phyloP scores from a whole-genome alignment of 2,113 vertebrate species.

The Notothenia coriiceps region DNA sequence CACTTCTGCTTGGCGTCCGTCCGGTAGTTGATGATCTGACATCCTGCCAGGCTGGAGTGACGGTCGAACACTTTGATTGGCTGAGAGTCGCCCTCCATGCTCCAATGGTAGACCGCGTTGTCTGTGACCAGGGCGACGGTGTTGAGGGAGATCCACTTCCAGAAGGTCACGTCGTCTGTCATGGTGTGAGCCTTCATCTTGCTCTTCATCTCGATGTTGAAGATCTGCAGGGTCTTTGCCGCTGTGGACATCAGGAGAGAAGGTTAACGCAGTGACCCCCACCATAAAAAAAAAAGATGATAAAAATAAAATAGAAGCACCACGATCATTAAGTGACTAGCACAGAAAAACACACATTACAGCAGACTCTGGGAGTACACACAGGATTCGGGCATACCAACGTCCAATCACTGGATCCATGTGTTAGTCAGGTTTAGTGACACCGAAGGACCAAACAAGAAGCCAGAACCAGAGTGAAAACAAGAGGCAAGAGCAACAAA shows the following conservation, averaged over 20 bases:
- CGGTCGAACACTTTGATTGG: constrained; percentile 99
- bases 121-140: constrained; percentile 98
- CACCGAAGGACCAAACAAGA: constrained; percentile 60
- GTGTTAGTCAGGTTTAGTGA: constrained; percentile 44
- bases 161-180: constrained; percentile 99
- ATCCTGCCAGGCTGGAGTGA: constrained; percentile 96
- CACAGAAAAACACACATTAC: constrained; percentile 64
- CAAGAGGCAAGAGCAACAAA: constrained; percentile 74
- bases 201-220: constrained; percentile 99
- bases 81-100: constrained; percentile 98
- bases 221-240: constrained; percentile 99
- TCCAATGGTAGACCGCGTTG: constrained; percentile 99
- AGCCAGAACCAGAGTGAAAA: constrained; percentile 65
- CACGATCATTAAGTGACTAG: constrained; percentile 24
- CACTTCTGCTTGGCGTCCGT: constrained; percentile 99
- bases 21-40: constrained; percentile 99
- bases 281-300: background rate
- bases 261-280: constrained; percentile 26
- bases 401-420: constrained; percentile 55
- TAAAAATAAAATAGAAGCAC: background rate
- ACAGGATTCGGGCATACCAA: constrained; percentile 51
- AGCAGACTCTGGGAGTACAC: constrained; percentile 50
- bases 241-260: constrained; percentile 84
- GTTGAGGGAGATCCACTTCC: constrained; percentile 99
- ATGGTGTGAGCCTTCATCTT: constrained; percentile 99